phyloP scores from a whole-genome alignment of 2,113 vertebrate genomes.

The Sinocyclocheilus maitianheensis region DNA sequence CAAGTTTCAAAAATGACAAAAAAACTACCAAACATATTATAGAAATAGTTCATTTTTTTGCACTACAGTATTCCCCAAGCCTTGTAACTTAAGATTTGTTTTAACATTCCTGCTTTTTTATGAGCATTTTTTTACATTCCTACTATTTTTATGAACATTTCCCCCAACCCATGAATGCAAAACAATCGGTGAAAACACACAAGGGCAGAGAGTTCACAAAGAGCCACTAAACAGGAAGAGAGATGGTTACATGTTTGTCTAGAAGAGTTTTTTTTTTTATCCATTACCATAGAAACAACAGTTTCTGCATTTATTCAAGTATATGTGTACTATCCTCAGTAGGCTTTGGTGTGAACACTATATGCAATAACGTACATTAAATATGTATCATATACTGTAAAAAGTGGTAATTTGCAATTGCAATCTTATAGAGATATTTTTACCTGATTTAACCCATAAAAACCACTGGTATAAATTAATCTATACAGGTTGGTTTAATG shows the following conservation, averaged over 20 bases:
- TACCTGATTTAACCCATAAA: too few relatives aligned
- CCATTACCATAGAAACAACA: slow-evolving; percentile 69
- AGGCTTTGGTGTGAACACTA: not conserved
- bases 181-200: not conserved
- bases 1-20: not conserved
- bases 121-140: too few relatives aligned
- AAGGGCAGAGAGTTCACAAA: not conserved
- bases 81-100: not conserved
- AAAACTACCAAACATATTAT: not conserved
- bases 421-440: too few relatives aligned
- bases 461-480: too few relatives aligned
- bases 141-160: too few relatives aligned
- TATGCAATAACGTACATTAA: not conserved
- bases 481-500: too few relatives aligned
- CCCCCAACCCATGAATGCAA: not conserved
- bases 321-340: not conserved
- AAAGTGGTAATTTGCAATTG: too few relatives aligned
- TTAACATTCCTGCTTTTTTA: too few relatives aligned
- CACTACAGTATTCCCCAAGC: not conserved
- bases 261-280: slow-evolving; percentile 62
- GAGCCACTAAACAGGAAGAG: not conserved
- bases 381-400: not conserved
- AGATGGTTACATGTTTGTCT: slow-evolving; percentile 64
- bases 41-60: not conserved
- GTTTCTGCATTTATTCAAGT: slow-evolving; percentile 20